A percentile compares a stretch with the other conserved stretches of the same genome.
These are phyloP conservation scores for Mayetiola destructor DNA, from an alignment of 2,888 invertebrate species.

Conservation along the genomic window DNA sequence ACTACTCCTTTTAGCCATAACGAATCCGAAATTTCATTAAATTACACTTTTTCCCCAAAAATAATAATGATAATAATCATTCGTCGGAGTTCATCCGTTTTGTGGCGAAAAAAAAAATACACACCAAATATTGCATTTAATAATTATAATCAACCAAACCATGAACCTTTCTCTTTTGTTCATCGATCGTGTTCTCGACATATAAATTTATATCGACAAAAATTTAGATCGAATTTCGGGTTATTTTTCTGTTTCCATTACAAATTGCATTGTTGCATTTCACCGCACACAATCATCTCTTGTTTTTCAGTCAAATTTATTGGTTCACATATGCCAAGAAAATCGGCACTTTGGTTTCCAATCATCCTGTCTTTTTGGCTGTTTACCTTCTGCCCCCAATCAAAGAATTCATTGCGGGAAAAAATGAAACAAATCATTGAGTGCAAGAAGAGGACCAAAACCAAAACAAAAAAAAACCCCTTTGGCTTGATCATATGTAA, in stretches of 20 bases:
- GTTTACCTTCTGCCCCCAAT: too few species aligned
- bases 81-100: too few species aligned
- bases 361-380: too few species aligned
- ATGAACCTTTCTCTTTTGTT: too few species aligned
- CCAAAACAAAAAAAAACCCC: not conserved
- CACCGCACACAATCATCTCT: not conserved
- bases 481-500: slow-evolving; percentile 9
- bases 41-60: slow-evolving; percentile 3
- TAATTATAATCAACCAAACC: not conserved
- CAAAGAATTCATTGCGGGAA: not conserved
- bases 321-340: not conserved
- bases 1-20: slow-evolving; percentile 5
- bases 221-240: too few species aligned
- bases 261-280: not conserved
- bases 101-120: too few species aligned
- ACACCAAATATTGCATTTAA: too few species aligned
- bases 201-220: too few species aligned
- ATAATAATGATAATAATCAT: slow-evolving; percentile 9
- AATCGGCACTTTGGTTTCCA: too few species aligned
- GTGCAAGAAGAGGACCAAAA: too few species aligned
- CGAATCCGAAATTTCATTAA: slow-evolving; percentile 6
- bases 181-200: too few species aligned
- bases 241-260: not conserved
- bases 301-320: not conserved
- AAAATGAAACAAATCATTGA: too few species aligned